Percentiles rank a stretch among this genome's conserved stretches.
Conservation (phyloP, 2,113 vertebrate genomes). For the Thamnaconus septentrionalis region DNA sequence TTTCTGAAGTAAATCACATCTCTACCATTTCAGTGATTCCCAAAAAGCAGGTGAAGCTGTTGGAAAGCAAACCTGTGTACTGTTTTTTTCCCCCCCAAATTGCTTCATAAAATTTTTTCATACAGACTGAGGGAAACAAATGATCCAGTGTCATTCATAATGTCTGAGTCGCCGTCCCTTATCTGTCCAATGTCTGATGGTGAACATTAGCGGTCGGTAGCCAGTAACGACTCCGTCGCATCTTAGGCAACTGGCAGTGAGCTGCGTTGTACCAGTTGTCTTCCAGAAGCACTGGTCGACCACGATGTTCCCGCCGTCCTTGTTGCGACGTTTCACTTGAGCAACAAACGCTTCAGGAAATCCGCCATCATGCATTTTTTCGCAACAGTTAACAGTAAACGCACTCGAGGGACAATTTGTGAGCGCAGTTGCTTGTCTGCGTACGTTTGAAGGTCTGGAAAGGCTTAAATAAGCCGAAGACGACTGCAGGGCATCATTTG, state of each 20-base stretch:
- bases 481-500: slow-evolving; percentile 26
- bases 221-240: not conserved
- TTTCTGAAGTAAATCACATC: no score
- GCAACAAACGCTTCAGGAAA: slow-evolving; percentile 14
- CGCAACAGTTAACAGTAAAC: no score
- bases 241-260: slow-evolving; percentile 19
- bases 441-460: slow-evolving; percentile 37
- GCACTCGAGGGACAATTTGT: slow-evolving; percentile 17
- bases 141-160: no score
- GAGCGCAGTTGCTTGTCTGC: slow-evolving; percentile 7
- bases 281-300: slow-evolving; percentile 10
- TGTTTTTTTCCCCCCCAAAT: no score
- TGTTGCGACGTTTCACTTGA: slow-evolving; percentile 23
- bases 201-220: not conserved
- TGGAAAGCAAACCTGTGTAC: no score
- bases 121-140: no score
- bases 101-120: no score
- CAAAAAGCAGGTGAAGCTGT: not conserved
- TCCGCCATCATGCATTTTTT: no score
- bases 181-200: no score
- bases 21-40: no score
- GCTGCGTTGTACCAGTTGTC: slow-evolving; percentile 1
- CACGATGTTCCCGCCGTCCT: slow-evolving; percentile 12
- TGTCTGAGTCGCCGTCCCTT: no score
- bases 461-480: slow-evolving; percentile 32